phyloP scores from a whole-genome alignment of 2,888 invertebrate species.

The Tanytarsus gracilentus region DNA sequence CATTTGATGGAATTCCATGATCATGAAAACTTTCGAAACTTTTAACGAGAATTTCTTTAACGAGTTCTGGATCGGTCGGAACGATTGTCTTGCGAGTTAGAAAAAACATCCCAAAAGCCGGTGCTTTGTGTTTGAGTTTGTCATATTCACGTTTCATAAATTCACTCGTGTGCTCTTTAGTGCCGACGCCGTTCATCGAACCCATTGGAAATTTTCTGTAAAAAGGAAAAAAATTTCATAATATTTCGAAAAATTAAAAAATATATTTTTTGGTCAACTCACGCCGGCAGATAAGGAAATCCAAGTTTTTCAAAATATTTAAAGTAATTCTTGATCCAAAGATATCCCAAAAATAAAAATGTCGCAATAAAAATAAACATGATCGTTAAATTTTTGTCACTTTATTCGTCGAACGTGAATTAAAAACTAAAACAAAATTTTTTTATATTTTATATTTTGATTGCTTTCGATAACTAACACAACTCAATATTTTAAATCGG shows the following conservation, averaged over 20 bases:
- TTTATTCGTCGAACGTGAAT: too few species aligned
- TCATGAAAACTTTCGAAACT: constrained; percentile 33
- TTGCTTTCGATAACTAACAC: neutral
- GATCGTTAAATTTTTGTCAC: too few species aligned
- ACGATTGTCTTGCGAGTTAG: constrained; percentile 31
- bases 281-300: too few species aligned
- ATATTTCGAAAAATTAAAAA: too few species aligned
- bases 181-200: constrained; percentile 2
- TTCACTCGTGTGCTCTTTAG: neutral
- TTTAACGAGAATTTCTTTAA: constrained; percentile 36
- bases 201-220: constrained; percentile 17
- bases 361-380: too few species aligned
- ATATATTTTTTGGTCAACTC: too few species aligned
- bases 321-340: constrained; percentile 9
- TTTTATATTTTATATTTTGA: constrained; percentile 23
- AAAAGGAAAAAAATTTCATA: too few species aligned
- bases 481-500: too few species aligned
- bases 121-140: constrained; percentile 21
- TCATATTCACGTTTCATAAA: neutral
- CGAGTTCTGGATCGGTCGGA: constrained; percentile 33
- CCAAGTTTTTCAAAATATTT: constrained; percentile 7
- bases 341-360: neutral
- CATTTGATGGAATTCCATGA: constrained; percentile 11
- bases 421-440: constrained; percentile 25
- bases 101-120: constrained; percentile 5